Percentiles rank a stretch among this genome's conserved stretches.
These are phyloP conservation scores for Miniopterus natalensis DNA, from an alignment of 2,113 vertebrate genomes.

Conservation along the genomic window DNA sequence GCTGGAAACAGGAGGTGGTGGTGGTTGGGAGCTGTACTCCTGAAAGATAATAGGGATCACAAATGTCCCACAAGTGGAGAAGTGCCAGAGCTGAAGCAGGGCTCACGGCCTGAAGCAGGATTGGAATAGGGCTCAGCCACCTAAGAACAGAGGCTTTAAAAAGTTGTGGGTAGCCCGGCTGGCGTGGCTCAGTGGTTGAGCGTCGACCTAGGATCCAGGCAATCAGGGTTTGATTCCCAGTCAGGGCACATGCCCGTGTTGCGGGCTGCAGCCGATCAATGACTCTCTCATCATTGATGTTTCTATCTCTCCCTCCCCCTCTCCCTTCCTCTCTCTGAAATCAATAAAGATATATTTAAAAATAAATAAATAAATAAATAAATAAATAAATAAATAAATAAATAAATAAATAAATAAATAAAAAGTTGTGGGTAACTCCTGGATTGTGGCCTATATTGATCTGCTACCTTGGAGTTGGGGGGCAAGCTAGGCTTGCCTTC, in stretches of 20 bases:
- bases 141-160: not conserved
- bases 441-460: not conserved
- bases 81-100: not conserved
- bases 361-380: no score
- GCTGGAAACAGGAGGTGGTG: not conserved
- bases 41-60: not conserved
- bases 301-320: no score
- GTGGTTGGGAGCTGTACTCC: not conserved
- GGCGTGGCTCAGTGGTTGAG: no score
- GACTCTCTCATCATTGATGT: no score
- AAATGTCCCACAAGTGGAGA: not conserved
- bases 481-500: not conserved
- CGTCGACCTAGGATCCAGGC: no score
- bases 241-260: no score
- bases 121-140: not conserved
- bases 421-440: not conserved
- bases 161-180: not conserved
- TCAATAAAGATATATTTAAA: no score
- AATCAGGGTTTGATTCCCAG: no score
- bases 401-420: no score
- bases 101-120: not conserved
- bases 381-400: no score
- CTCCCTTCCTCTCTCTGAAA: no score
- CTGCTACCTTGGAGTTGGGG: not conserved
- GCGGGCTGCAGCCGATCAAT: no score